A percentile compares a stretch with the other conserved stretches of the same genome.
These are phyloP conservation scores for Cabera pusaria DNA, from an alignment of 2,888 invertebrate genomes.

Conservation along the genomic window DNA sequence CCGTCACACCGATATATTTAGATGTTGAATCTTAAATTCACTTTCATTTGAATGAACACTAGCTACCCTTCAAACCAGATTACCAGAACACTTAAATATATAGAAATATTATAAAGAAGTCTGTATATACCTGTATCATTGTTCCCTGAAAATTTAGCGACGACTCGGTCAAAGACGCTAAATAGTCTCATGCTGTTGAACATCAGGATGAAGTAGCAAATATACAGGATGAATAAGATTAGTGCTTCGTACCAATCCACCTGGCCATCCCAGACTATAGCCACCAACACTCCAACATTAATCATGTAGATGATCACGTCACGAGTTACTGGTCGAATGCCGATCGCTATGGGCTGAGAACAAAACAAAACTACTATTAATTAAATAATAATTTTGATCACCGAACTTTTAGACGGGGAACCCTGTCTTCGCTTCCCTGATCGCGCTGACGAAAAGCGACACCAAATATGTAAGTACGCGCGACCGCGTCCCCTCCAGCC, in stretches of 20 bases:
- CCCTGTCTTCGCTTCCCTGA: too few species aligned
- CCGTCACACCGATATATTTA: too few species aligned
- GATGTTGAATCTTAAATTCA: too few species aligned
- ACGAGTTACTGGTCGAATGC: conserved; percentile 91
- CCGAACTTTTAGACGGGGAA: too few species aligned
- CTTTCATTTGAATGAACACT: too few species aligned
- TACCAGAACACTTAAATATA: too few species aligned
- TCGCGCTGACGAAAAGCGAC: too few species aligned
- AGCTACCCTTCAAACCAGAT: too few species aligned
- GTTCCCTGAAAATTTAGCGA: conserved; percentile 28
- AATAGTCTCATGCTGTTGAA: conserved; percentile 85
- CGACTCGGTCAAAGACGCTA: conserved; percentile 42
- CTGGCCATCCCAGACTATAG: conserved; percentile 90
- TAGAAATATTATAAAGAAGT: too few species aligned
- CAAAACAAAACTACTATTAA: conserved; percentile 1
- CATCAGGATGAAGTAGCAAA: conserved; percentile 88
- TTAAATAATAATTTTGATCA: too few species aligned
- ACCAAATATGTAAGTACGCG: too few species aligned
- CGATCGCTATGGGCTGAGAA: conserved; percentile 88
- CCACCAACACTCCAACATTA: conserved; percentile 87
- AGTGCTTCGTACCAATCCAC: conserved; percentile 92
- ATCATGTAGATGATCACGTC: conserved; percentile 91
- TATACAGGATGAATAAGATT: conserved; percentile 88
- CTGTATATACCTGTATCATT: conserved; percentile 21
- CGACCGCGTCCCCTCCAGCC: too few species aligned